These are phyloP conservation scores for Mesocentrotus franciscanus DNA, from an alignment of 53 echinoderm and acorn worm species.

Conservation along the genomic window DNA sequence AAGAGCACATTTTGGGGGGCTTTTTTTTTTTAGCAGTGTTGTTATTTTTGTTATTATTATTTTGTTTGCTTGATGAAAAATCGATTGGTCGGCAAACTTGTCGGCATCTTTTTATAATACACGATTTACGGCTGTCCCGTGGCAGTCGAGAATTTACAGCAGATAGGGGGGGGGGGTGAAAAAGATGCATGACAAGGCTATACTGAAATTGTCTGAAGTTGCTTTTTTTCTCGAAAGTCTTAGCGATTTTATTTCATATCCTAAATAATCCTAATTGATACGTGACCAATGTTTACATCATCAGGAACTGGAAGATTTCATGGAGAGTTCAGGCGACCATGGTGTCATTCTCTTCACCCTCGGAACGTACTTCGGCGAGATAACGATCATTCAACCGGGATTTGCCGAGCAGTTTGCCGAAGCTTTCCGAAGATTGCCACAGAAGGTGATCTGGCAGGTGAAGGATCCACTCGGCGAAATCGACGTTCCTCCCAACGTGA, in stretches of 20 bases:
- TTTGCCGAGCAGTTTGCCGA: constrained; percentile 46
- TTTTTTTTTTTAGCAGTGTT: no score
- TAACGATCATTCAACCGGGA: neutral
- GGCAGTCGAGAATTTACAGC: no score
- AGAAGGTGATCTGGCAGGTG: constrained; percentile 49
- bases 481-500: constrained; percentile 34
- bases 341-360: constrained; percentile 45
- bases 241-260: neutral
- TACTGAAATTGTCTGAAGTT: no score
- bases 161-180: no score
- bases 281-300: neutral
- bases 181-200: no score
- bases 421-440: constrained; percentile 45
- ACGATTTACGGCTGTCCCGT: no score
- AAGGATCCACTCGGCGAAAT: neutral
- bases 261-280: neutral
- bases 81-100: no score
- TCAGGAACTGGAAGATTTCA: constrained; percentile 49
- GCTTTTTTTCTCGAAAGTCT: no score
- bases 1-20: no score
- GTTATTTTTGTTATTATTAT: no score
- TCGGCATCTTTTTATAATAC: no score
- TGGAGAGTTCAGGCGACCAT: constrained; percentile 26
- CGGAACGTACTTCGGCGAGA: constrained; percentile 40
- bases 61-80: no score